Conservation (phyloP, 2,797 vertebrate genomes). For the Erpetoichthys calabaricus region DNA sequence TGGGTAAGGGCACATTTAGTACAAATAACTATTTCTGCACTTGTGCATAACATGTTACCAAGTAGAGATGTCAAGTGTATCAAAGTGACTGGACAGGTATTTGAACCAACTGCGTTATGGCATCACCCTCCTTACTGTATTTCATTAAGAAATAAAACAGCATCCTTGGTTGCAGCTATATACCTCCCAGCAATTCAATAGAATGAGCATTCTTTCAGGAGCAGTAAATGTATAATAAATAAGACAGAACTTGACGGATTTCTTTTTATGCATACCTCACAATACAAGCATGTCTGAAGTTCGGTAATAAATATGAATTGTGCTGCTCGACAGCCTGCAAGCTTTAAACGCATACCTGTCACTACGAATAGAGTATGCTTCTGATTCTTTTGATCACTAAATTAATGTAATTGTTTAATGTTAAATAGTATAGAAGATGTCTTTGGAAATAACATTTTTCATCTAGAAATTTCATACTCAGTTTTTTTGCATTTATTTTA, state of each 20-base stretch:
- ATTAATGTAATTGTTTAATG: not conserved
- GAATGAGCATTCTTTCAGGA: not conserved
- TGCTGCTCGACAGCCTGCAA: conserved; percentile 5
- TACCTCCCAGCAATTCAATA: not conserved
- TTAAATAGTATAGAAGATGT: not conserved
- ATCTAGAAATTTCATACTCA: not conserved
- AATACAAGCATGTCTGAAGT: not conserved
- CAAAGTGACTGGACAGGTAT: too few relatives aligned
- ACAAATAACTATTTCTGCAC: too few relatives aligned
- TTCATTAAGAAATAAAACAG: not conserved
- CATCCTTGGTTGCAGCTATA: not conserved
- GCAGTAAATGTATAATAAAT: not conserved
- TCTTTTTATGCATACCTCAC: not conserved
- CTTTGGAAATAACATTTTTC: conserved; percentile 2
- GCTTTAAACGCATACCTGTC: conserved; percentile 5
- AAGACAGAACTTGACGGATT: conserved; percentile 1
- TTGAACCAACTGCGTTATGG: too few relatives aligned
- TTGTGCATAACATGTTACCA: too few relatives aligned
- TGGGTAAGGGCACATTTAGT: too few relatives aligned
- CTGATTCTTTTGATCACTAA: not conserved
- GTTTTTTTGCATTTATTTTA: too few relatives aligned
- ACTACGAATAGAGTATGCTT: conserved; percentile 5
- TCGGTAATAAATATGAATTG: conserved; percentile 3
- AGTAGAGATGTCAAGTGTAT: too few relatives aligned
- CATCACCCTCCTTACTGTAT: not conserved